These are phyloP conservation scores for Fregetta grallaria DNA, from an alignment of 2,113 vertebrate species.

Conservation along the genomic window DNA sequence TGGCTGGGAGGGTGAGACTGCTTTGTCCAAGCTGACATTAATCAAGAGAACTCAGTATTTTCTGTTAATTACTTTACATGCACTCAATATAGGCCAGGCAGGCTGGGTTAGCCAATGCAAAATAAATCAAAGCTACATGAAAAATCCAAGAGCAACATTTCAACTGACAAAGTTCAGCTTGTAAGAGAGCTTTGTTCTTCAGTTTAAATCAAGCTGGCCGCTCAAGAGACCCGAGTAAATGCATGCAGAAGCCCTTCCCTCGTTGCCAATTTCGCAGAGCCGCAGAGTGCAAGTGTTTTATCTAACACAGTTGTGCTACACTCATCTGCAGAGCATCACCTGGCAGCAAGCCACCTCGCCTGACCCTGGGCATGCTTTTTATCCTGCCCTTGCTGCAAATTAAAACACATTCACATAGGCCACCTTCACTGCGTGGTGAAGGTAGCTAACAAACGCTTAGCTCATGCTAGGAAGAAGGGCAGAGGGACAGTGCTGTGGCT, in stretches of 20 bases:
- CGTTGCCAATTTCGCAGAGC: background rate
- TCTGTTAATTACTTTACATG: background rate
- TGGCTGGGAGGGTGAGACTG: background rate
- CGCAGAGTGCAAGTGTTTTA: background rate
- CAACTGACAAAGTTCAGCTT: constrained; percentile 18
- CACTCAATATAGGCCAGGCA: constrained; percentile 18
- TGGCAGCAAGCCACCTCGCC: background rate
- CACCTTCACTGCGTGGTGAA: background rate
- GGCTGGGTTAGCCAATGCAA: constrained; percentile 8
- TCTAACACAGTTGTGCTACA: background rate
- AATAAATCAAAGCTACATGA: constrained; percentile 63
- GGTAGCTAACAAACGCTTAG: background rate
- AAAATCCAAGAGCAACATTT: constrained; percentile 37
- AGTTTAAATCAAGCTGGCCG: background rate
- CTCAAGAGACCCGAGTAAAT: background rate
- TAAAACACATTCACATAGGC: no score
- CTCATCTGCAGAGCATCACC: background rate
- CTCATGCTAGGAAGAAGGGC: background rate
- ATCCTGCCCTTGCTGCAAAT: background rate
- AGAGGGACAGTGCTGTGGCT: background rate
- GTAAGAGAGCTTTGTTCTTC: constrained; percentile 25
- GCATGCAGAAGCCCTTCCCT: background rate
- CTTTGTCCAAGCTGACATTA: constrained; percentile 33
- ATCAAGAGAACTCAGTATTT: constrained; percentile 39
- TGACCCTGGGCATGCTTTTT: background rate